Percentiles rank a stretch among this genome's conserved stretches.
These are phyloP conservation scores for Abrostola tripartita DNA, from an alignment of 2,888 invertebrate species.

Conservation along the genomic window DNA sequence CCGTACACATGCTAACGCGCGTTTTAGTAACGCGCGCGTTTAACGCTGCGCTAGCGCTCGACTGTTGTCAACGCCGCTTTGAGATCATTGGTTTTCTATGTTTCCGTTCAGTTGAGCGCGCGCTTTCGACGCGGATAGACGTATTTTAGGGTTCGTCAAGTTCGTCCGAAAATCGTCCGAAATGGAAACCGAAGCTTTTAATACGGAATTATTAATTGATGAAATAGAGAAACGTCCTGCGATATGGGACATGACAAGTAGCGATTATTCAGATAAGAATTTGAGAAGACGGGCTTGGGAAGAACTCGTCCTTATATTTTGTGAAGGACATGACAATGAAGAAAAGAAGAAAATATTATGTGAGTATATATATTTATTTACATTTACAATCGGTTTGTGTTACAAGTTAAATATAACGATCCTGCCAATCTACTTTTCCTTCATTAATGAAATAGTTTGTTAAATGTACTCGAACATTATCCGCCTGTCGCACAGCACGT, in stretches of 20 bases:
- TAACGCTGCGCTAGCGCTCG: conserved; percentile 39
- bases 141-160: no score
- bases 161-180: no score
- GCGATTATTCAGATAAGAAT: conserved; percentile 42
- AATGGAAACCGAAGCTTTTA: conserved; percentile 8
- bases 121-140: no score
- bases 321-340: conserved; percentile 49
- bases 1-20: conserved; percentile 49
- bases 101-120: no score
- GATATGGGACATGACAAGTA: conserved; percentile 48
- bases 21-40: conserved; percentile 46
- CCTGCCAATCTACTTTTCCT: conserved; percentile 39
- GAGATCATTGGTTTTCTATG: no score
- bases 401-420: conserved; percentile 41
- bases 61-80: no score
- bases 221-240: conserved; percentile 38
- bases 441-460: conserved; percentile 44
- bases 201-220: conserved; percentile 42
- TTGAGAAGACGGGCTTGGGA: conserved; percentile 42
- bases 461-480: conserved; percentile 45
- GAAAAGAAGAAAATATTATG: conserved; percentile 38
- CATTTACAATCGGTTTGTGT: conserved; percentile 33
- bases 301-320: conserved; percentile 45
- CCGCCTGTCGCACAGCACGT: conserved; percentile 42
- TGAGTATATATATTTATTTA: conserved; percentile 24